These are phyloP conservation scores for Scomberomorus guttatus DNA, from an alignment of 2,797 vertebrate genomes.

Conservation along the genomic window DNA sequence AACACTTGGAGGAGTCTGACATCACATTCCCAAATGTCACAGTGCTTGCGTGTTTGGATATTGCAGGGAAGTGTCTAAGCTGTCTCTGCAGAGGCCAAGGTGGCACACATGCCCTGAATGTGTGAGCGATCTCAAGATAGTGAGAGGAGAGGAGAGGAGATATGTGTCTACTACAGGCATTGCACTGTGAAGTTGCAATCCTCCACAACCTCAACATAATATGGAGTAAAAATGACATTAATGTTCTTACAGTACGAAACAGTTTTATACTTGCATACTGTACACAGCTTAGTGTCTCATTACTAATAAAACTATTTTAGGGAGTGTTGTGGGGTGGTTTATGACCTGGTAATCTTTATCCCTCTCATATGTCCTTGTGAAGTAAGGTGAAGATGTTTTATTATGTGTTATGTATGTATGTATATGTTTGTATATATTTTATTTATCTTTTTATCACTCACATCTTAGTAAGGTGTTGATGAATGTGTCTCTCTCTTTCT, in stretches of 20 bases:
- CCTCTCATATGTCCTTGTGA: constrained; percentile 18
- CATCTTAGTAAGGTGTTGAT: not conserved
- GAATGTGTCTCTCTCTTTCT: constrained; percentile 38
- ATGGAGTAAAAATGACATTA: constrained; percentile 4
- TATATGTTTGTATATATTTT: constrained; percentile 10
- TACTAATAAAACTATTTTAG: constrained; percentile 28
- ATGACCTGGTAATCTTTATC: constrained; percentile 31
- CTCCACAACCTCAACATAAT: not conserved
- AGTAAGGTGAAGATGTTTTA: not conserved
- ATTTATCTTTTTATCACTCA: not conserved
- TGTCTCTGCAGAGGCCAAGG: constrained; percentile 38
- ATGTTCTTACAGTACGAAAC: not conserved
- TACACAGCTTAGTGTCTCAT: constrained; percentile 27
- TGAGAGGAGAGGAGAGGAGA: constrained; percentile 6
- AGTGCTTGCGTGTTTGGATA: constrained; percentile 54
- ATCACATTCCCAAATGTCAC: constrained; percentile 63
- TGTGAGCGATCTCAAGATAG: constrained; percentile 22
- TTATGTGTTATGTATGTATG: too few relatives aligned
- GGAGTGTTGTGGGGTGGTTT: constrained; percentile 15
- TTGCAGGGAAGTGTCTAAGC: constrained; percentile 38
- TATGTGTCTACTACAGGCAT: constrained; percentile 6
- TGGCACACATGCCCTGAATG: constrained; percentile 46
- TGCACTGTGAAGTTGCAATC: constrained; percentile 6
- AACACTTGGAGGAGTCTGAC: constrained; percentile 54
- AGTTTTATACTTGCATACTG: not conserved